A percentile compares a stretch with the other conserved stretches of the same genome.
Evolutionary conservation across 2,113 vertebrate species (phyloP).

Genomic region (Vombatus ursinus): DNA sequence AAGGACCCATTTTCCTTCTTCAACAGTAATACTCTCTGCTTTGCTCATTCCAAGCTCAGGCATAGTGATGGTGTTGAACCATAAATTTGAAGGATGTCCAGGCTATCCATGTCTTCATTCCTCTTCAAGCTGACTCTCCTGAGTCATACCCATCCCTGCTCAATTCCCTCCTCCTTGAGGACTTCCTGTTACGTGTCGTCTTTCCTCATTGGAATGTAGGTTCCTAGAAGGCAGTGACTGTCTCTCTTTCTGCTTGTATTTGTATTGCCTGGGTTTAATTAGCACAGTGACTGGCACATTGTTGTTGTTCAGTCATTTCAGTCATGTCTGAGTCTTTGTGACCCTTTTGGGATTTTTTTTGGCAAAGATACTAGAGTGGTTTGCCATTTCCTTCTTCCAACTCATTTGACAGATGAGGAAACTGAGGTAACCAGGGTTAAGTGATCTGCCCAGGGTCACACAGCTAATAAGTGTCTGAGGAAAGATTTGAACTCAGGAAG

Average conservation of each 20-base stretch:
- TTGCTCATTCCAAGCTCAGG: not conserved
- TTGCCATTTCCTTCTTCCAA: not conserved
- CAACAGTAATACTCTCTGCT: not conserved
- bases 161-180: not conserved
- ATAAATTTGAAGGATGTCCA: not conserved
- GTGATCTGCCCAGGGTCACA: not conserved
- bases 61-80: not conserved
- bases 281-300: not conserved
- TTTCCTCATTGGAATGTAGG: too few species aligned
- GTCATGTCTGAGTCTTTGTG: not conserved
- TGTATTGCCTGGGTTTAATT: not conserved
- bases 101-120: not conserved
- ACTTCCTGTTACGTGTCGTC: not conserved
- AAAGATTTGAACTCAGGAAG: not conserved
- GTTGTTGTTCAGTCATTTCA: not conserved
- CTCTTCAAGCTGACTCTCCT: not conserved
- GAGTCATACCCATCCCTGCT: not conserved
- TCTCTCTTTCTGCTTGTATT: not conserved
- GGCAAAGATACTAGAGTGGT: not conserved
- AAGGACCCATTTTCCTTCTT: not conserved
- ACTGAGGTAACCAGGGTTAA: not conserved
- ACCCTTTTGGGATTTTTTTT: not conserved
- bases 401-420: not conserved
- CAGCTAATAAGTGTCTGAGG: not conserved
- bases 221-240: not conserved